Base-by-base conservation (phyloP, 1,140 invertebrate genomes). In the Zaprionus capensis region DNA sequence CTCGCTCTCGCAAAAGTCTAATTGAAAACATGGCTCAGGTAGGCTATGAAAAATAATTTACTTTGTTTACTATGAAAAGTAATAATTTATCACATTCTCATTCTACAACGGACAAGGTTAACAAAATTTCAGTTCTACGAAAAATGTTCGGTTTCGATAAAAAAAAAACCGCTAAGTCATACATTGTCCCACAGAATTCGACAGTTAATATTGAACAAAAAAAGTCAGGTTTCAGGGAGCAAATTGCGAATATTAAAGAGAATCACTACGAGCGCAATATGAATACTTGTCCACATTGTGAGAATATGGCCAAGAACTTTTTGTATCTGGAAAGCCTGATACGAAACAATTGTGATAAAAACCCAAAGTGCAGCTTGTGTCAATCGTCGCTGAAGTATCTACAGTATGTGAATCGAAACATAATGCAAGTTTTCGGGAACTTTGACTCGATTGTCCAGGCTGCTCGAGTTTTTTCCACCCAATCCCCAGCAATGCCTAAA, bases 291-390 rank as follows among this genome's bases (percentile, higher is more conserved):
- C 78, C 80, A 14, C 82, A 92, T 41, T 92, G 91, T 38, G 87
- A 92, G 58, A 92, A 86, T 44, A 90, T 92, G 91, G 91, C 91
- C 5, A 92, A 92, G 55, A 92, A 92, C 66, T 92, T 92, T 26
- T 73, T 92, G 0, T 92, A 92, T n/a, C 64, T 92, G 56, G 91
- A 92, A 46, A 92, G 91, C 31, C 68, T 92, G n/a, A 91, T 92
- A 51, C 91, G 91, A 1, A 81, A 85, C 64, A 92, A 92, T 51
- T 64, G 63, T 36, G 76, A 78, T 26, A 70, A 76, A 38, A 65
- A 86, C 5, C 53, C 70, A 1, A 79, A 92, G 58, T 92, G 91
- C 68, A 69, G 20, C 44, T 55, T 92, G 31, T 92, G 91, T 66
- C 64, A 76, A 57, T 91, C 87, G 7, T 80, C 91, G 11, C 87